A percentile compares a stretch with the other conserved stretches of the same genome.
Evolutionary conservation across 1,140 invertebrate genomes (phyloP).

Genomic region (Saxidomus purpurata): DNA sequence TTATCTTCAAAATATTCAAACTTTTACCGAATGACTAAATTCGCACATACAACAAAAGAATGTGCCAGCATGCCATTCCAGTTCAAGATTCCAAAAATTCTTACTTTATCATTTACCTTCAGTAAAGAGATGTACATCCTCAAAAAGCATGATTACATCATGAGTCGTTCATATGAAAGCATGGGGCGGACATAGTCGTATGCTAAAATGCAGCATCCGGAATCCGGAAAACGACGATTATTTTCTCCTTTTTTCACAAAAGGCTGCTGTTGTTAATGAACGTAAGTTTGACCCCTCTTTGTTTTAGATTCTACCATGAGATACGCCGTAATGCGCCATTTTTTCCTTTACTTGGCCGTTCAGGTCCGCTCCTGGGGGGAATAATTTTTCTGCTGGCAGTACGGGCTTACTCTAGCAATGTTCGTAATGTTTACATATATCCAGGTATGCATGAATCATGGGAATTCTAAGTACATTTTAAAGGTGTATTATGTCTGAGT

Average conservation of each 20-base stretch:
- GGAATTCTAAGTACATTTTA: conserved; percentile 1
- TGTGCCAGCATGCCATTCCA: not conserved
- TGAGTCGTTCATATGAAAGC: not conserved
- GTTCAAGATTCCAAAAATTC: not conserved
- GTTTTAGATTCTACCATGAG: no score
- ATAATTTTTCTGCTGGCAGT: no score
- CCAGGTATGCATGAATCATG: conserved; percentile 12
- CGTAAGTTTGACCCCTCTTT: no score
- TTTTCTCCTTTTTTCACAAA: no score
- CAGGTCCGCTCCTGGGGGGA: no score
- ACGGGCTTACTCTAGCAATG: no score
- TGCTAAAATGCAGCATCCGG: not conserved
- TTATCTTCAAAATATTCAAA: not conserved
- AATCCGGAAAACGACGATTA: no score
- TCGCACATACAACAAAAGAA: not conserved
- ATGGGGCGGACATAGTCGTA: not conserved
- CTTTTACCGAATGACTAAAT: not conserved
- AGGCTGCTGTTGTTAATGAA: no score
- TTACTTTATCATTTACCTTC: not conserved
- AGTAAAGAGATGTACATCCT: not conserved
- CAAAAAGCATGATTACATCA: not conserved
- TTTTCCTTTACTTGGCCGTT: no score
- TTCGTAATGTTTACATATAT: not conserved
- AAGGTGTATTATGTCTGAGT: conserved; percentile 13
- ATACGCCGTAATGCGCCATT: no score